Percentiles rank a stretch among this genome's conserved stretches.
Evolutionary conservation across 2,797 vertebrate species (phyloP).

Genomic region (Clamator glandarius): DNA sequence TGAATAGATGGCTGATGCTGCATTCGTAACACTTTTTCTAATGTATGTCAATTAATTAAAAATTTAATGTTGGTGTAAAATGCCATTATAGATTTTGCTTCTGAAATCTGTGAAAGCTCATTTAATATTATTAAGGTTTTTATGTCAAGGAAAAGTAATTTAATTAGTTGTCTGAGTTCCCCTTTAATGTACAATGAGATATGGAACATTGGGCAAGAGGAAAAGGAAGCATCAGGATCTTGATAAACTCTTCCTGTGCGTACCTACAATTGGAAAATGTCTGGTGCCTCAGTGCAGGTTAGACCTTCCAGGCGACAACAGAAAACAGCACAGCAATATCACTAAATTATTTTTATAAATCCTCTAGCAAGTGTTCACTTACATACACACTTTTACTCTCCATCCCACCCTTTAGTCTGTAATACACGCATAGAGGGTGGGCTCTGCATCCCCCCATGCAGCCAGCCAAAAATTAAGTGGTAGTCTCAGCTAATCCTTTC

Average conservation of each 20-base stretch:
- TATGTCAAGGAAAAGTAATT: conserved; percentile 39
- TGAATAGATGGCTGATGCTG: background rate
- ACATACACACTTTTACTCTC: background rate
- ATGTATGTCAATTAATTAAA: conserved; percentile 48
- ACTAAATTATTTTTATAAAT: background rate
- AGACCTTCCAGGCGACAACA: background rate
- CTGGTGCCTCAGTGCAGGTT: background rate
- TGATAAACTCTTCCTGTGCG: background rate
- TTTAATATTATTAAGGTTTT: conserved; percentile 47
- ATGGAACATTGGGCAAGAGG: background rate
- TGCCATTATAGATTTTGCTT: conserved; percentile 37
- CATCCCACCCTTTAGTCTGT: background rate
- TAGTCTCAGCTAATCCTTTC: background rate
- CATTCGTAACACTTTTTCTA: background rate
- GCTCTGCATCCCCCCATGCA: conserved; percentile 4
- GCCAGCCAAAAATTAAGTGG: background rate
- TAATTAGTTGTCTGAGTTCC: conserved; percentile 28
- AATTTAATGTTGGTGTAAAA: conserved; percentile 40
- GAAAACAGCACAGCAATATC: background rate
- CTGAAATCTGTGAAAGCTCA: conserved; percentile 14
- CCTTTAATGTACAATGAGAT: conserved; percentile 13
- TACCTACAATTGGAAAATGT: background rate
- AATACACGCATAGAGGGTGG: background rate
- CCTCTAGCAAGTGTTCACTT: background rate
- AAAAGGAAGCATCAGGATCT: background rate